Percentiles rank a stretch among this genome's conserved stretches.
These are phyloP conservation scores for Xestia c-nigrum DNA, from an alignment of 2,888 invertebrate species.

Conservation along the genomic window DNA sequence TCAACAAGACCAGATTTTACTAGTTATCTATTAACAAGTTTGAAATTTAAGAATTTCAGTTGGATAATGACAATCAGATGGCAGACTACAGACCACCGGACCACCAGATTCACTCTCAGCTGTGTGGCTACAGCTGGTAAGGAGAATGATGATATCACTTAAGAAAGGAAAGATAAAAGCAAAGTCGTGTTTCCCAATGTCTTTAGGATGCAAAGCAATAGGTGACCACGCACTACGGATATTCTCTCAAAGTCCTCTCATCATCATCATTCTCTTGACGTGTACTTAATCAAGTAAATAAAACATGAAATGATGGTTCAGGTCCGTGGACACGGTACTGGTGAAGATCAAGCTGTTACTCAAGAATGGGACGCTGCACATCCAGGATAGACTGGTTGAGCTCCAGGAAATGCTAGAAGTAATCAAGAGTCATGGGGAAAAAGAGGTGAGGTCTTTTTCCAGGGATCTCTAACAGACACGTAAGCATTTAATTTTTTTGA, in stretches of 20 bases:
- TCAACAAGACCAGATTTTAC: neutral
- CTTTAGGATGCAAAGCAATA: neutral
- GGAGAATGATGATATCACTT: neutral
- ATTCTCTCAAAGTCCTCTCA: neutral
- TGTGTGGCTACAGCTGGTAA: neutral
- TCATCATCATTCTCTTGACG: no score
- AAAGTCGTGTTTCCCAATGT: no score
- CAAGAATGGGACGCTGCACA: slow-evolving; percentile 84
- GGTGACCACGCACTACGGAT: neutral
- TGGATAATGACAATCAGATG: neutral
- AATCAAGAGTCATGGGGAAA: slow-evolving; percentile 74
- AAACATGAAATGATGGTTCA: slow-evolving; percentile 48
- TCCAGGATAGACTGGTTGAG: slow-evolving; percentile 80
- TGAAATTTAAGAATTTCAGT: neutral
- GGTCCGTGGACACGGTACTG: slow-evolving; percentile 85
- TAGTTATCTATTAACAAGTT: neutral
- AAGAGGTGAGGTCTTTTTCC: slow-evolving; percentile 69
- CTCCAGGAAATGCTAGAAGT: slow-evolving; percentile 76
- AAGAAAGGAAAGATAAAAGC: neutral
- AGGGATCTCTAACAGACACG: neutral
- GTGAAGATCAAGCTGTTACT: slow-evolving; percentile 83
- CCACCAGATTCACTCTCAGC: neutral
- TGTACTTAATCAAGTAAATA: neutral
- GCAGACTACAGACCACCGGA: neutral
- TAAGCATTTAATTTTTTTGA: neutral